Evolutionary conservation across 2,888 invertebrate genomes (phyloP).

Genomic region (Bugulina stolonifera): DNA sequence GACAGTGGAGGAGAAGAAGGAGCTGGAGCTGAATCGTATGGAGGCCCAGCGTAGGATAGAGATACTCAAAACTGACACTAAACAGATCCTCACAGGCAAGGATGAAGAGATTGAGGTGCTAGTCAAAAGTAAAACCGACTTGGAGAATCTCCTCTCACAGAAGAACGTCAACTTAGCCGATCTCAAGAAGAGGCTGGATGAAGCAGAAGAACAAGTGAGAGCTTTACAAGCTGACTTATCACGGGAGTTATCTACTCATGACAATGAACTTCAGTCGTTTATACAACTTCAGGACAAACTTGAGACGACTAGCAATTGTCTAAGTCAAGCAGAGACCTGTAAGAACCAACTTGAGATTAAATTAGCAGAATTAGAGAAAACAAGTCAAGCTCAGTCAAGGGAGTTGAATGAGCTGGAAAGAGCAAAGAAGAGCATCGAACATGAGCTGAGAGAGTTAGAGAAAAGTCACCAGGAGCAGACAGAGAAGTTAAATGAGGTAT

Average conservation of each 20-base stretch:
- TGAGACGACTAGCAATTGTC: neutral
- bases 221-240: neutral
- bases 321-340: neutral
- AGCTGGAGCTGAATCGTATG: neutral
- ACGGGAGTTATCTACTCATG: neutral
- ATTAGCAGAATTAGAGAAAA: neutral
- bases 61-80: neutral
- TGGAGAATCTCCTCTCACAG: neutral
- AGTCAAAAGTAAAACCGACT: neutral
- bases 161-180: neutral
- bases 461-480: neutral
- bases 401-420: neutral
- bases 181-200: neutral
- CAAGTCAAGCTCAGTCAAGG: neutral
- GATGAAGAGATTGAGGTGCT: slow-evolving; percentile 15
- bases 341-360: neutral
- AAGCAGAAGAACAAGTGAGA: neutral
- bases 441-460: neutral
- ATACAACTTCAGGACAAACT: neutral
- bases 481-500: neutral
- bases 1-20: neutral
- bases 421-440: neutral
- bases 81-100: neutral
- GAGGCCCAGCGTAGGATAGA: slow-evolving; percentile 13
- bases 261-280: slow-evolving; percentile 4